Evolutionary conservation across 2,113 vertebrate species (phyloP), one percentile per base, ranked within the genome.

Genomic region (Phylloscopus trochiloides): DNA sequence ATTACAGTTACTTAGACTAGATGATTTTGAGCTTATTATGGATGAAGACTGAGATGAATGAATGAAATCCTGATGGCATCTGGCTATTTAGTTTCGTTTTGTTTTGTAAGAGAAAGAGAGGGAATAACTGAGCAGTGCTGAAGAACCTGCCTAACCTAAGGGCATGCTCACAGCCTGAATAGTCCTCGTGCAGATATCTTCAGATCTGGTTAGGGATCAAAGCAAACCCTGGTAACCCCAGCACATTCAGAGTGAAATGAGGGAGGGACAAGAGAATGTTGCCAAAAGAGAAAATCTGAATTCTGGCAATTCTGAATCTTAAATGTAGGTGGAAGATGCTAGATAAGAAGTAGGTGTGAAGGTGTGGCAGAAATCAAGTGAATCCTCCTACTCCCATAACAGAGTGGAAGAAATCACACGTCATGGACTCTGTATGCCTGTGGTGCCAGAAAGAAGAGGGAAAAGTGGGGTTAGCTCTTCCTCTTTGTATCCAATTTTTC

Each of bases 251-350:
- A 61, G 36, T 67, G 85, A 92, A 93, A 52, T 52, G 61, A 70
- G 54, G 88, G 94, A 92, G 83, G 82, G 65, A 89, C 52, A 75
- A 75, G 51, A 72, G 31, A 75, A 72, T 31, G n/a, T 43, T 94
- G 79, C 45, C 92, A 87, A 84, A 75, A 84, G 52, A 78, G 57
- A 78, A 93, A 50, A 81, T 36, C 25, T 78, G 68, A 92, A 73
- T 95, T 87, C 76, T 93, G 79, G 52, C 72, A 78, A 62, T 84
- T 90, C 76, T 70, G 63, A 91, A 38, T 72, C 40, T 70, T 59
- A 65, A 65, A 91, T 57, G 94, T 97, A 78, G 92, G 91, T 93
- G 96, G 90, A 92, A 96, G 88, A 88, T 86, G 29, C 42, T 76
- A 96, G 96, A 94, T 96, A 97, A 94, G 71, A 55, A 61, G 48